Evolutionary conservation across 2,888 invertebrate genomes (phyloP).

Genomic region (Neoitamus cyanurus): DNA sequence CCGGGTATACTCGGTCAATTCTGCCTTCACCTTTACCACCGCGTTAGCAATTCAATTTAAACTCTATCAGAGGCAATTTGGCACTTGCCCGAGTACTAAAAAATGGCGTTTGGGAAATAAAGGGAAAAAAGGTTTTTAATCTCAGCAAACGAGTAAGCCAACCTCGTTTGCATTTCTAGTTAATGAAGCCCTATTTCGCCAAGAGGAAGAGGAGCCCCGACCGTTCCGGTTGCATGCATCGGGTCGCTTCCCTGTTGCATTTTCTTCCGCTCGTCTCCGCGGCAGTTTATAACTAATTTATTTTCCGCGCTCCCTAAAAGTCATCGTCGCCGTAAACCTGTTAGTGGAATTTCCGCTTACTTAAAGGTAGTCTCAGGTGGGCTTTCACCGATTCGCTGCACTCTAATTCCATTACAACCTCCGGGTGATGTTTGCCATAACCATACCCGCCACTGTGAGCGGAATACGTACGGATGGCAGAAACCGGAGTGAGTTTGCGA

Average conservation of each 20-base stretch:
- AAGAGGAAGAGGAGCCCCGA: not conserved
- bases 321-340: constrained; percentile 3
- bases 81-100: not conserved
- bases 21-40: not conserved
- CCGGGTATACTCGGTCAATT: not conserved
- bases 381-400: constrained; percentile 34
- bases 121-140: not conserved
- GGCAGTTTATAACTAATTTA: constrained; percentile 16
- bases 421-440: not conserved
- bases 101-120: not conserved
- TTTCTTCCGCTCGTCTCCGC: not conserved
- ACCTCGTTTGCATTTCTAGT: not conserved
- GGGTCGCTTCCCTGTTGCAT: not conserved
- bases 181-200: not conserved
- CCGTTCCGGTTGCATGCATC: not conserved
- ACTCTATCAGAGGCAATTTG: not conserved
- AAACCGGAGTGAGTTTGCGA: not conserved
- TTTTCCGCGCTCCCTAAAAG: not conserved
- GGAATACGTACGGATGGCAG: not conserved
- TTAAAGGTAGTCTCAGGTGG: constrained; percentile 44
- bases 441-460: not conserved
- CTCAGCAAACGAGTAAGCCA: not conserved
- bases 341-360: constrained; percentile 36
- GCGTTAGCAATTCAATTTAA: not conserved
- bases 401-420: constrained; percentile 36